phyloP scores from a whole-genome alignment of 2,888 invertebrate genomes.

The Toxonevra muliebris region DNA sequence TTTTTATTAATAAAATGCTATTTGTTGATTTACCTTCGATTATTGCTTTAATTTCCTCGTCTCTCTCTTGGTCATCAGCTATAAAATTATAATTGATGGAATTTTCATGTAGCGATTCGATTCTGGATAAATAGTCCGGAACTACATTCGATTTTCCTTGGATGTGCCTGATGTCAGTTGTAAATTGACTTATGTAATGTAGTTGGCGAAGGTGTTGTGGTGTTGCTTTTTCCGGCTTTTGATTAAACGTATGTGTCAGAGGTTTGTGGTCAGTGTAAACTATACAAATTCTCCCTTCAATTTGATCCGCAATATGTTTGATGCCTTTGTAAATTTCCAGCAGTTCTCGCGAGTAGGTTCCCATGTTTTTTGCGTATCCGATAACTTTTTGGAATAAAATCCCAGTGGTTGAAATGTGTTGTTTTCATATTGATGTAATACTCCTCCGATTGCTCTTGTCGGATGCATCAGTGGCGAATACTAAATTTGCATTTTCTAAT shows the following conservation, averaged over 20 bases:
- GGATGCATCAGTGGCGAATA: too few relatives aligned
- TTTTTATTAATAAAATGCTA: too few relatives aligned
- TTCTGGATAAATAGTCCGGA: conserved; percentile 17
- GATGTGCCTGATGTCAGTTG: too few relatives aligned
- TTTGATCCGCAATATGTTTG: conserved; percentile 55
- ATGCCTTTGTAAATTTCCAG: conserved; percentile 57
- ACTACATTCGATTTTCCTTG: conserved; percentile 16
- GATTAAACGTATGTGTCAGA: too few relatives aligned
- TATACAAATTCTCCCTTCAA: conserved; percentile 55
- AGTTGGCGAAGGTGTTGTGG: conserved; percentile 26
- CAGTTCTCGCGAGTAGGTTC: conserved; percentile 61
- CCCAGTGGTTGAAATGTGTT: conserved; percentile 52
- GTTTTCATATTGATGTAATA: conserved; percentile 31
- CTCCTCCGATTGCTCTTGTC: conserved; percentile 30
- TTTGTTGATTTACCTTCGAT: too few relatives aligned
- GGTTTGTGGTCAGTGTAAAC: too few relatives aligned
- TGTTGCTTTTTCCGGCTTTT: conserved; percentile 40
- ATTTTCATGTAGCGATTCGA: neutral
- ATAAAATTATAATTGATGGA: conserved; percentile 14
- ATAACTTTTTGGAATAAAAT: too few relatives aligned
- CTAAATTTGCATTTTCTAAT: conserved; percentile 20
- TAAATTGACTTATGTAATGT: too few relatives aligned
- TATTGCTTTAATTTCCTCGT: conserved; percentile 15
- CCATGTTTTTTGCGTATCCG: conserved; percentile 56
- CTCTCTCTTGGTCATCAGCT: conserved; percentile 13